Conservation (phyloP, 1,140 invertebrate genomes). For the Steinernema feltiae region DNA sequence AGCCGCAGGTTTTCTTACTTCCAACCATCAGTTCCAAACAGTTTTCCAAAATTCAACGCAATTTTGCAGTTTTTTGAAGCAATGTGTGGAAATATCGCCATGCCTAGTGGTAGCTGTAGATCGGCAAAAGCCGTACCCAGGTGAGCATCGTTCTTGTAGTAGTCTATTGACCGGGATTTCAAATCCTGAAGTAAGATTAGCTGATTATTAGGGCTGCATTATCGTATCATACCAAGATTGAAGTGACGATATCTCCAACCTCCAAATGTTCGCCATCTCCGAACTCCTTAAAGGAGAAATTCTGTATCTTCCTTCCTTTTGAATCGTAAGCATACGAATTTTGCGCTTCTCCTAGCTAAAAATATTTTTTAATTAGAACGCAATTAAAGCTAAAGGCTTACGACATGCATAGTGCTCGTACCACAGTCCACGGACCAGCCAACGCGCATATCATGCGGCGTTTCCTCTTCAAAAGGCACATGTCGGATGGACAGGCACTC, state of each 20-base stretch:
- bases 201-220: conserved; percentile 8
- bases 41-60: conserved; percentile 51
- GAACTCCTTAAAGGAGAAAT: background rate
- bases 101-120: conserved; percentile 36
- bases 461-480: conserved; percentile 37
- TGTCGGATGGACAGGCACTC: conserved; percentile 27
- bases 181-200: conserved; percentile 43
- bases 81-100: conserved; percentile 51
- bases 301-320: background rate
- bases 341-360: background rate
- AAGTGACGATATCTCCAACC: background rate
- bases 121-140: conserved; percentile 49
- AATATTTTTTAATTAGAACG: background rate
- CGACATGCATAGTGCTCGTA: conserved; percentile 15
- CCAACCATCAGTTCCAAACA: conserved; percentile 15
- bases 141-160: conserved; percentile 47
- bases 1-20: conserved; percentile 23
- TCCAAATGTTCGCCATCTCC: background rate
- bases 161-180: conserved; percentile 36
- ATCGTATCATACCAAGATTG: background rate
- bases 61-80: conserved; percentile 53
- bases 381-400: background rate
- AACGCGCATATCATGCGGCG: conserved; percentile 31
- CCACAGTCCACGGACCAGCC: conserved; percentile 28
- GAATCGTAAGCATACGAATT: background rate